Conservation (phyloP, 2,888 invertebrate species). For the Acrobasis suavella region DNA sequence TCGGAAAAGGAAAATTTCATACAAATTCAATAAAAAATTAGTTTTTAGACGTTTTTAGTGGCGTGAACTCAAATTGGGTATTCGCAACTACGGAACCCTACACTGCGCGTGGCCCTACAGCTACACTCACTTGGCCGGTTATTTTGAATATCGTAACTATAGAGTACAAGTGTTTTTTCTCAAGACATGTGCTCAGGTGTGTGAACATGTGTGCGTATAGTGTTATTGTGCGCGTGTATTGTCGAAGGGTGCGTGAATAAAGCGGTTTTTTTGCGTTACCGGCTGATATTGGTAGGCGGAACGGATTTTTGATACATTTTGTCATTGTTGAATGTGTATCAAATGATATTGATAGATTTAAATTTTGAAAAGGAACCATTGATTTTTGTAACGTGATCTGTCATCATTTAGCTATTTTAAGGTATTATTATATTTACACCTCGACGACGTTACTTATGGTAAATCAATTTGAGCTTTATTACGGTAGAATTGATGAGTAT, state of each 20-base stretch:
- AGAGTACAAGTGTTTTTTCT: slow-evolving; percentile 11
- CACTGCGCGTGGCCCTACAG: too few species aligned
- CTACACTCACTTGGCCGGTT: too few species aligned
- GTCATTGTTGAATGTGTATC: neutral
- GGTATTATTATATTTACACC: too few species aligned
- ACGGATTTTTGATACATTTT: neutral
- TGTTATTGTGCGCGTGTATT: slow-evolving; percentile 2
- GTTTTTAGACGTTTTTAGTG: too few species aligned
- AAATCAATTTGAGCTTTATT: too few species aligned
- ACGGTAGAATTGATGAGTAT: too few species aligned
- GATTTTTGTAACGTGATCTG: neutral
- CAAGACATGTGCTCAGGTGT: slow-evolving; percentile 10
- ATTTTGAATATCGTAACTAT: neutral
- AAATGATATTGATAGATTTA: slow-evolving; percentile 2
- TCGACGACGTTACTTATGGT: too few species aligned
- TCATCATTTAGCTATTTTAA: neutral
- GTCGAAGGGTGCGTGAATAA: neutral
- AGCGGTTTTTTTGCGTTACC: neutral
- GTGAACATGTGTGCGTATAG: slow-evolving; percentile 5
- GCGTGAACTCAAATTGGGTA: too few species aligned
- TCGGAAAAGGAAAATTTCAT: too few species aligned
- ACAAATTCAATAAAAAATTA: too few species aligned
- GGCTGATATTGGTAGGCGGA: neutral
- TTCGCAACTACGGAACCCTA: too few species aligned
- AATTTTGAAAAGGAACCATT: neutral